phyloP scores from a whole-genome alignment of 2,888 invertebrate species.

The Apodemia hepburni region DNA sequence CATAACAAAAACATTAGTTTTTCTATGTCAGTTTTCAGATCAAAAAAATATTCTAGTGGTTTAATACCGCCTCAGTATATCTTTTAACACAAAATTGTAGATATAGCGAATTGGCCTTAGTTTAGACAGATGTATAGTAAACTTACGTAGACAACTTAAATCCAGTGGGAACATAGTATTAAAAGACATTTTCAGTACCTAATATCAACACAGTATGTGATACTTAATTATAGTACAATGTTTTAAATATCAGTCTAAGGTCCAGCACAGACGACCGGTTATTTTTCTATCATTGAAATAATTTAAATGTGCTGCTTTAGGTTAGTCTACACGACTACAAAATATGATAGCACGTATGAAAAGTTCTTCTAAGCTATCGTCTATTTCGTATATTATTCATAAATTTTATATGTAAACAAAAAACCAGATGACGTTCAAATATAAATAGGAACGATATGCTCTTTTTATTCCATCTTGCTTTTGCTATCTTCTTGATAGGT shows the following conservation, averaged over 20 bases:
- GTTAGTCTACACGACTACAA: neutral
- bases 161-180: slow-evolving; percentile 67
- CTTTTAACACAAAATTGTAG: slow-evolving; percentile 70
- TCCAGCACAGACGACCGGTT: neutral
- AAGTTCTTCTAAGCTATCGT: no score
- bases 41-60: neutral
- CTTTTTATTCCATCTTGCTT: no score
- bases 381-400: no score
- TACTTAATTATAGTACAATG: slow-evolving; percentile 45
- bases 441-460: no score
- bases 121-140: slow-evolving; percentile 62
- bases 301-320: neutral
- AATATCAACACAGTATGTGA: slow-evolving; percentile 52
- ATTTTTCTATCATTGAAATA: neutral
- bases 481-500: no score
- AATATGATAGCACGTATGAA: no score
- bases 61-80: neutral
- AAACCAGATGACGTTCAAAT: no score
- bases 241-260: slow-evolving; percentile 42
- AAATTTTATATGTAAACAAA: no score
- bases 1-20: neutral
- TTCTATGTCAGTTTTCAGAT: neutral
- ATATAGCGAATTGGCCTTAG: slow-evolving; percentile 75
- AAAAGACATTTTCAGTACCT: slow-evolving; percentile 54
- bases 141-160: slow-evolving; percentile 47